Base-by-base conservation (phyloP, 2,797 vertebrate species). In the Propithecus perrieri region DNA sequence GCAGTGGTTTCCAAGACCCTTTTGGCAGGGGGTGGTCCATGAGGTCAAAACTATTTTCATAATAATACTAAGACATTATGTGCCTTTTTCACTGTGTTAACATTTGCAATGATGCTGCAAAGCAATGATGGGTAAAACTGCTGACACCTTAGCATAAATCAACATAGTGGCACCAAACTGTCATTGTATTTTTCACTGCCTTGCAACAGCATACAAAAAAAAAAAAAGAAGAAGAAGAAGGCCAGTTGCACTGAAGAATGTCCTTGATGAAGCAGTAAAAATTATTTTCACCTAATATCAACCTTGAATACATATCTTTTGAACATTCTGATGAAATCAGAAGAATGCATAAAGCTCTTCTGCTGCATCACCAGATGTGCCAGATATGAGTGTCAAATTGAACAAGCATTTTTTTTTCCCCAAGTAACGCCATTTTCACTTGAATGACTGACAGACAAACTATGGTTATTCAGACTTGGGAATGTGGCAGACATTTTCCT, bases 11-110 rank as follows among this genome's bases (percentile, higher is more conserved):
- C 67, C 50, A 50, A 85, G 38, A 85, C 35, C 5, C 20, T 41
- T 90, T 28, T 0, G 11, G 5, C 13, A 11, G 41, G 28, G 10
- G 30, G 90, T 18, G 53, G 24, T 65, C 65, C 80, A 38, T 75
- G 85, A 76, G 48, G 50, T 80, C 90, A 86, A 91, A 84, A 79
- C 75, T 55, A 72, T 95, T 92, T 97, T 95, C 90, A 80, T 80
- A 96, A 78, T 61, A 90, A 81, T 91, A 93, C 71, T 26, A 84
- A 87, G 84, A 61, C n/a, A 71, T 84, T 46, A 89, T 80, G 57
- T 92, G 75, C 84, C 57, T 94, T 94, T 89, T 89, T 65, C 89
- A 71, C 13, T 65, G 15, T 89, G 50, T 41, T 94, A 95, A 96
- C 85, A 83, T 84, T 84, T 57, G 94, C 90, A 87, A 79, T 43